phyloP scores from a whole-genome alignment of 2,888 invertebrate species.

The Zelleria hepariella region DNA sequence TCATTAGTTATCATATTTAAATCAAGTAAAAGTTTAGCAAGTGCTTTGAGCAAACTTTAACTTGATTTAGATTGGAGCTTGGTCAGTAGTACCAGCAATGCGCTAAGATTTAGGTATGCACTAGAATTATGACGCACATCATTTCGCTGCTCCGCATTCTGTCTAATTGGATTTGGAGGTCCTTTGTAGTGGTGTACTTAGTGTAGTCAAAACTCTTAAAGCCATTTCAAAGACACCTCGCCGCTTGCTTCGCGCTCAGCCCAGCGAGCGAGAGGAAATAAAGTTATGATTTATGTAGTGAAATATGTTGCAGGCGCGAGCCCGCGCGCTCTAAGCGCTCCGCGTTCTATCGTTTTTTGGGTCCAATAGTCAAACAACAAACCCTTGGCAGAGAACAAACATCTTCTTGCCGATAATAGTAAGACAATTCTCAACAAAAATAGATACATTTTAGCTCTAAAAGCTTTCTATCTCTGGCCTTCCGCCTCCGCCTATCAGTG shows the following conservation, averaged over 20 bases:
- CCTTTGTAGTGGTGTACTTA: conserved; percentile 57
- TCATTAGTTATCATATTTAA: too few species aligned
- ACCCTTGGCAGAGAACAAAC: too few species aligned
- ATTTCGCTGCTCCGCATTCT: conserved; percentile 17
- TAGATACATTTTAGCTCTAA: too few species aligned
- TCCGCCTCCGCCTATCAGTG: too few species aligned
- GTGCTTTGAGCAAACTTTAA: too few species aligned
- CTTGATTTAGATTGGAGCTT: too few species aligned
- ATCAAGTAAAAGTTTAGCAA: too few species aligned
- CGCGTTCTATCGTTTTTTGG: conserved; percentile 44
- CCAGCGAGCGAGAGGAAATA: conserved; percentile 64
- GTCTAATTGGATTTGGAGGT: conserved; percentile 59
- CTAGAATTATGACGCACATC: not conserved
- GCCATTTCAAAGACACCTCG: conserved; percentile 63
- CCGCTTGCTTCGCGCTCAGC: conserved; percentile 26
- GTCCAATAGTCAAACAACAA: too few species aligned
- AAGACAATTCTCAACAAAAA: too few species aligned
- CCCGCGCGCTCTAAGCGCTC: conserved; percentile 28
- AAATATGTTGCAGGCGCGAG: conserved; percentile 50
- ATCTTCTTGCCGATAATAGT: too few species aligned
- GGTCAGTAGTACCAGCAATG: not conserved
- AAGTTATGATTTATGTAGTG: conserved; percentile 69
- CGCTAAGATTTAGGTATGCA: not conserved
- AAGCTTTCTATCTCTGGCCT: too few species aligned
- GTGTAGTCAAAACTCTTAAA: conserved; percentile 55